Conservation (phyloP, 2,888 invertebrate genomes). For the Rosalia funebris region DNA sequence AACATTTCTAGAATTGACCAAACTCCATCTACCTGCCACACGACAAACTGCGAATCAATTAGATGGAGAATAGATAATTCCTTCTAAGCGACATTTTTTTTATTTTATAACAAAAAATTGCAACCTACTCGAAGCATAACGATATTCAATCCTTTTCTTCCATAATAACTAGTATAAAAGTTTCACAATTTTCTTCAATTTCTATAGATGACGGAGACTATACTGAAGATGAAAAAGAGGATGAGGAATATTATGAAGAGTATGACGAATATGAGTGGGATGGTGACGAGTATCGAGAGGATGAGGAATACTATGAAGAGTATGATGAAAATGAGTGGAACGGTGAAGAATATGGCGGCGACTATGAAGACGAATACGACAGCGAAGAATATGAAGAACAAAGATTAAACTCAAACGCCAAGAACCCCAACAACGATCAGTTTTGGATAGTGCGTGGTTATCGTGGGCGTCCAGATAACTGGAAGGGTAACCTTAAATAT, state of each 20-base stretch:
- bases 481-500: constrained; percentile 30
- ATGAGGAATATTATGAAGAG: neutral
- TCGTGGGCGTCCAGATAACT: constrained; percentile 16
- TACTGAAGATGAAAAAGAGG: constrained; percentile 12
- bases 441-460: constrained; percentile 8
- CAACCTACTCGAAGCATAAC: too few species aligned
- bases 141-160: too few species aligned
- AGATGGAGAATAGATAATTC: too few species aligned
- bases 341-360: constrained; percentile 5
- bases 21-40: too few species aligned
- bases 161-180: too few species aligned
- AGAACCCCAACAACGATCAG: constrained; percentile 26
- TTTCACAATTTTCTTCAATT: too few species aligned
- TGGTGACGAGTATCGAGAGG: neutral
- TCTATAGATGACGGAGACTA: constrained; percentile 3
- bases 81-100: too few species aligned
- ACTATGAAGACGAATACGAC: constrained; percentile 13
- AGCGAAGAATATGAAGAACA: constrained; percentile 18
- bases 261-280: neutral
- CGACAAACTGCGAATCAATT: too few species aligned
- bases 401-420: neutral
- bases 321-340: constrained; percentile 1
- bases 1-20: too few species aligned
- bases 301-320: neutral
- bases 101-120: too few species aligned